A percentile compares a stretch with the other conserved stretches of the same genome.
These are phyloP conservation scores for Oryctolagus cuniculus DNA, from an alignment of 2,113 vertebrate species.

Conservation along the genomic window mOryCun1.1 NC_091433.1:155626001-155626500, in stretches of 20 bases:
- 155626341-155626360: background rate
- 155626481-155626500: background rate
- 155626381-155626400: too few relatives aligned
- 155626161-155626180: background rate
- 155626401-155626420: background rate
- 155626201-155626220: background rate
- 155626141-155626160: background rate
- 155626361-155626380: background rate
- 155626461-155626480: background rate
- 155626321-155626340: too few relatives aligned
- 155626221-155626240: background rate
- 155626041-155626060: too few relatives aligned
- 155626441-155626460: background rate
- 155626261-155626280: background rate
- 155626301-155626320: background rate
- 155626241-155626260: background rate
- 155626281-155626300: background rate
- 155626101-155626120: background rate
- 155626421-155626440: background rate
- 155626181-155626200: background rate
- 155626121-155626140: background rate
- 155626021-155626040: too few relatives aligned
- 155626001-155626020: too few relatives aligned
- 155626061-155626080: background rate
- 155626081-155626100: slow-evolving; percentile 6